Percentiles rank a stretch among this genome's conserved stretches.
phyloP scores from a whole-genome alignment of 1,140 invertebrate species.

The Laupala kohalensis region DNA sequence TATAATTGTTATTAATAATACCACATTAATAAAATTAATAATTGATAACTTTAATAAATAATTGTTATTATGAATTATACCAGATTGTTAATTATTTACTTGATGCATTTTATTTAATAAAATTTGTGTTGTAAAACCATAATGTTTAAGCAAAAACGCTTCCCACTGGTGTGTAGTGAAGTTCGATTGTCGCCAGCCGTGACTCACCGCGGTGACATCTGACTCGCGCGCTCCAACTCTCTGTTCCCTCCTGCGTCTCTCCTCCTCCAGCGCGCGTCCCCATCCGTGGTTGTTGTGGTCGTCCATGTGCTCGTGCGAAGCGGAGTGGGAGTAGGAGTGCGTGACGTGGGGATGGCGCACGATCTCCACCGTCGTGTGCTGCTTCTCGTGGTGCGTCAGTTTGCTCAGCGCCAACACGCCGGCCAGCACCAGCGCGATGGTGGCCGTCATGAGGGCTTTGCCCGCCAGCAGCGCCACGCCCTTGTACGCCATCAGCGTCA shows the following conservation, averaged over 20 bases:
- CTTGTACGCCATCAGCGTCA: not conserved
- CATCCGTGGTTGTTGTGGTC: not conserved
- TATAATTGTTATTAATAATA: too few relatives aligned
- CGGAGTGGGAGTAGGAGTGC: not conserved
- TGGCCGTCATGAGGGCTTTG: not conserved
- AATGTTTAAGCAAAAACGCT: too few relatives aligned
- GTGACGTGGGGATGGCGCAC: not conserved
- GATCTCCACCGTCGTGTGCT: not conserved
- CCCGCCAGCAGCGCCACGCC: not conserved
- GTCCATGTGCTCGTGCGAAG: not conserved
- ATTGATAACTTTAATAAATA: too few relatives aligned
- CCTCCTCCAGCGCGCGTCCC: not conserved
- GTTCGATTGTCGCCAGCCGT: too few relatives aligned
- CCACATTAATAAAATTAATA: too few relatives aligned
- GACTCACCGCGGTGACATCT: not conserved
- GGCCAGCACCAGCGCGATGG: conserved; percentile 1
- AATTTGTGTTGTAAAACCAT: too few relatives aligned
- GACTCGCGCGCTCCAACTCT: not conserved
- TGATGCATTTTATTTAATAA: too few relatives aligned
- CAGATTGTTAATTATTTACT: not conserved
- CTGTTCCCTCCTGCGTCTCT: not conserved
- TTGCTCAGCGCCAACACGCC: not conserved
- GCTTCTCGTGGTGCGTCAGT: not conserved
- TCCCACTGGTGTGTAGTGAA: too few relatives aligned
- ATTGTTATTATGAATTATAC: not conserved